Conservation (phyloP, 2,888 invertebrate genomes). For the Agonopterix arenella region DNA sequence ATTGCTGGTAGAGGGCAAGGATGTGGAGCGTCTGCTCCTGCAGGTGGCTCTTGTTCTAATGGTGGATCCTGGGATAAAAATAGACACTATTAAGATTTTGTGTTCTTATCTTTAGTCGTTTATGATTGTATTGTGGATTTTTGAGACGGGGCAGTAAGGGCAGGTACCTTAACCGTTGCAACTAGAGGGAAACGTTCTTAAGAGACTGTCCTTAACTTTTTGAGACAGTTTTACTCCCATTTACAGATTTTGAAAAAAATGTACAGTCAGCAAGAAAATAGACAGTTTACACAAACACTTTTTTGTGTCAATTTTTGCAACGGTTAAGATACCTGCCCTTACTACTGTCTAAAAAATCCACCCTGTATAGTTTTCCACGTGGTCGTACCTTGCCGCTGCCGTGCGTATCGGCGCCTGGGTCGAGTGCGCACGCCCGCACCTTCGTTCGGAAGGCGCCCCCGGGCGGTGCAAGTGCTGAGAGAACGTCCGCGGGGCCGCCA, state of each 20-base stretch:
- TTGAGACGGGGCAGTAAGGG: no score
- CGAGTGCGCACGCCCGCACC: conserved; percentile 65
- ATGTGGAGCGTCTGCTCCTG: conserved; percentile 57
- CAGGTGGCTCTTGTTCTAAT: conserved; percentile 52
- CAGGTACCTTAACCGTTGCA: no score
- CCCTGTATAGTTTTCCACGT: not conserved
- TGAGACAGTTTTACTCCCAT: no score
- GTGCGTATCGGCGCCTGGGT: conserved; percentile 56
- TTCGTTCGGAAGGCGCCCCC: conserved; percentile 72
- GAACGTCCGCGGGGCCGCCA: conserved; percentile 72
- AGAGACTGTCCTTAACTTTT: no score
- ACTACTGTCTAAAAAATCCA: no score
- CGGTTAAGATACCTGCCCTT: no score
- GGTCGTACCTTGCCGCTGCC: conserved; percentile 63
- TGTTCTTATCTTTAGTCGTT: not conserved
- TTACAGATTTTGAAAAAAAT: no score
- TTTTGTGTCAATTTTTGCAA: no score
- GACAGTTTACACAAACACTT: no score
- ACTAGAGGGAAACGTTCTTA: no score
- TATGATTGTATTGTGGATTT: not conserved
- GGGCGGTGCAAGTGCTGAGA: conserved; percentile 60
- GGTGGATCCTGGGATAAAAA: conserved; percentile 53
- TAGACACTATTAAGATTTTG: not conserved
- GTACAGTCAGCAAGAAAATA: no score
- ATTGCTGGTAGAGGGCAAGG: conserved; percentile 57